Evolutionary conservation across 2,113 vertebrate genomes (phyloP).

Genomic region (Prionailurus viverrinus): DNA sequence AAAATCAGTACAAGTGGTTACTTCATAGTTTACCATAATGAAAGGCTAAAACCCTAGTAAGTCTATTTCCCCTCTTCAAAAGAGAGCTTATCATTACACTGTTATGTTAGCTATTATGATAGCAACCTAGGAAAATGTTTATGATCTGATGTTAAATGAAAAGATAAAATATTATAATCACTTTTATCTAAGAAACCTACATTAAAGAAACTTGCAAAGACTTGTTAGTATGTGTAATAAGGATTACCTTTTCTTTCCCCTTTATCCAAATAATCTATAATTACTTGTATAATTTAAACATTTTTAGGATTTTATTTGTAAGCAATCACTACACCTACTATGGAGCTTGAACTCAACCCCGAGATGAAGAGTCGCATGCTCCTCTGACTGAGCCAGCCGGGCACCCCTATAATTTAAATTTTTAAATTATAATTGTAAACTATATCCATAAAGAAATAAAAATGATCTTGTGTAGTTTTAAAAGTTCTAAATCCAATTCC

Average conservation of each 20-base stretch:
- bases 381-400: no score
- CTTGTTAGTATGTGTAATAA: neutral
- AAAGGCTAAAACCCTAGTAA: neutral
- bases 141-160: neutral
- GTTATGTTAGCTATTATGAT: neutral
- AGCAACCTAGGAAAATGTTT: neutral
- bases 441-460: neutral
- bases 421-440: neutral
- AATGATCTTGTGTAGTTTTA: neutral
- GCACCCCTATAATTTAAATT: neutral
- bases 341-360: no score
- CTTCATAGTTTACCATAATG: neutral
- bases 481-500: neutral
- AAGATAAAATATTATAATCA: neutral
- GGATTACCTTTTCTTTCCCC: neutral
- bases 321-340: no score
- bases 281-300: neutral
- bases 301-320: no score
- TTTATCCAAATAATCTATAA: neutral
- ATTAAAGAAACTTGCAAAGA: conserved; percentile 40
- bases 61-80: neutral
- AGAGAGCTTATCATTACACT: neutral
- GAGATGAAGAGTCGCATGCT: no score
- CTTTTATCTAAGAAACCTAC: neutral
- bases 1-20: neutral